phyloP scores from a whole-genome alignment of 2,113 vertebrate species.

The Pollachius pollachius region DNA sequence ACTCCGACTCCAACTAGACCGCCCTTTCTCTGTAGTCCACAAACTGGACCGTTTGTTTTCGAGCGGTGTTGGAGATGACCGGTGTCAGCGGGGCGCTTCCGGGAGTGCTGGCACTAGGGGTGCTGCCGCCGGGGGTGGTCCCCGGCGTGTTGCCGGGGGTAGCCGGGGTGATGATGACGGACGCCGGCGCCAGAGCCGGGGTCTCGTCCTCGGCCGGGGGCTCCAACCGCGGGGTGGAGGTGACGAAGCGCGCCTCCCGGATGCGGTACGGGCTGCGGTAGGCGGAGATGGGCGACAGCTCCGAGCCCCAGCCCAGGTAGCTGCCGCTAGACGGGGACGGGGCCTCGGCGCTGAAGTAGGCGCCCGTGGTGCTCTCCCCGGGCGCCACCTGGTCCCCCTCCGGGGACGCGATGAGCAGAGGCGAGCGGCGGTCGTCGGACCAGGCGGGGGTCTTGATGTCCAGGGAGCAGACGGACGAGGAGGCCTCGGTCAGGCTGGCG shows the following conservation, averaged over 20 bases:
- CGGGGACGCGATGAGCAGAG: conserved; percentile 53
- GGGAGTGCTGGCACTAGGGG: neutral
- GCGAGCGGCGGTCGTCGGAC: conserved; percentile 64
- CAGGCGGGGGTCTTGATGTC: conserved; percentile 67
- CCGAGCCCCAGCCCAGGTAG: conserved; percentile 71
- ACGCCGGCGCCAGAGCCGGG: conserved; percentile 26
- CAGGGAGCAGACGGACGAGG: conserved; percentile 58
- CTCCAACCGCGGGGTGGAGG: conserved; percentile 60
- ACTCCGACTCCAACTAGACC: conserved; percentile 35
- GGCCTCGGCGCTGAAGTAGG: conserved; percentile 65
- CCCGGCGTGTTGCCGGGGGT: conserved; percentile 64
- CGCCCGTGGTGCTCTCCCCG: conserved; percentile 47
- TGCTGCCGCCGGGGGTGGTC: conserved; percentile 32
- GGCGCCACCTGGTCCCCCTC: conserved; percentile 44
- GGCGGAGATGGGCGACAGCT: conserved; percentile 67
- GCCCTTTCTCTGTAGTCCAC: conserved; percentile 57
- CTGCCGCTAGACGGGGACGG: conserved; percentile 67
- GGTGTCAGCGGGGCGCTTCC: conserved; percentile 58
- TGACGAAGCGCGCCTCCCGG: conserved; percentile 64
- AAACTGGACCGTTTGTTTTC: conserved; percentile 68
- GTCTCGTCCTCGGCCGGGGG: conserved; percentile 34
- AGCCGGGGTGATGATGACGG: conserved; percentile 60
- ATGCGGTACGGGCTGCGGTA: conserved; percentile 70
- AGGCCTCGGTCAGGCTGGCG: conserved; percentile 49
- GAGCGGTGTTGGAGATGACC: conserved; percentile 53